Evolutionary conservation across 2,888 invertebrate genomes (phyloP), one percentile per base, ranked within the genome.

Genomic region (Strigamia transsilvanica): DNA sequence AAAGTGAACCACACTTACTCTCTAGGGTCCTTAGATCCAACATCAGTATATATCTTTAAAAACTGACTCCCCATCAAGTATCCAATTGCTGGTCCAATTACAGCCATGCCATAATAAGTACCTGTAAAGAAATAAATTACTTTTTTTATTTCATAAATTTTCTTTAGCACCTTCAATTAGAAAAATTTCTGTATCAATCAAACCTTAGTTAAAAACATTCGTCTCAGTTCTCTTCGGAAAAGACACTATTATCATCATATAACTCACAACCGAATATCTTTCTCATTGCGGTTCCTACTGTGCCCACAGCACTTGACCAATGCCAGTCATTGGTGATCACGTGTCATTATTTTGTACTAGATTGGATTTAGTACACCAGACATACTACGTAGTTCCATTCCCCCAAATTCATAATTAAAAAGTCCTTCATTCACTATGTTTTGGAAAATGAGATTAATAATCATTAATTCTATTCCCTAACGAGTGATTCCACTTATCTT

Each of bases 51-150:
- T 82, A 94, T 90, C 84, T 92, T 91, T 84, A 96, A 90, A 86
- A 96, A 90, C 87, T 94, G 93, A 0, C 95, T 95, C 4, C 96
- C 96, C n/a, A 94, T 87, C 38, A 95, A 92, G 87, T 94, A 95
- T 66, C 96, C 96, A 85, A 95, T 88, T 66, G 94, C 94, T 18
- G 94, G 94, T 5, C 94, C 94, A 85, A 95, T 91, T 80, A 94
- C 92, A 23, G 94, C 93, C 91, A 94, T 94, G 15, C 94, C 93
- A 87, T 94, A 95, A 88, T 93, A 95, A 73, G 94, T 92, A 82
- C 93, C 94, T 92, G 88, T 0, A 88, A 90, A 85, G 3, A 46
- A n/a, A 46, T 0, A 38, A 9, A 38, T 0, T 38, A 38, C 12
- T 46, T 46, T 42, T 46, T 46, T 46, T n/a, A n/a, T n/a, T n/a